These are phyloP conservation scores for Machimus rusticus DNA, from an alignment of 2,888 invertebrate genomes.

Conservation along the genomic window DNA sequence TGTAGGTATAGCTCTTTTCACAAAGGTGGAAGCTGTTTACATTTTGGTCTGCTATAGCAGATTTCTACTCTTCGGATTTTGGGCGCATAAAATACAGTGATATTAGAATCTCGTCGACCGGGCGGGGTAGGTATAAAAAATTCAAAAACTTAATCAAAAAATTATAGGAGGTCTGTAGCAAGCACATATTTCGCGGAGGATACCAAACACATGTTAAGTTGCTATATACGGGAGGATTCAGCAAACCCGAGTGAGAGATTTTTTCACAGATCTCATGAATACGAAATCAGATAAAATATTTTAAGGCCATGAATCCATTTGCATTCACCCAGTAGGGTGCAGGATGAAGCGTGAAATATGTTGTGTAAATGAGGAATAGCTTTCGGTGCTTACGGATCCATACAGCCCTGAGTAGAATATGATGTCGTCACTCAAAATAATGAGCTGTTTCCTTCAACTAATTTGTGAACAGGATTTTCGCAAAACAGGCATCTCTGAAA, in stretches of 20 bases:
- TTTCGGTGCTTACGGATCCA: background rate
- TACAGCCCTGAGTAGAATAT: conserved; percentile 18
- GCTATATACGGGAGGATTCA: background rate
- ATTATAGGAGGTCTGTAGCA: conserved; percentile 39
- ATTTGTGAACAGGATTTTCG: conserved; percentile 18
- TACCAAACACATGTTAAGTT: conserved; percentile 41
- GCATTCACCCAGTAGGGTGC: conserved; percentile 39
- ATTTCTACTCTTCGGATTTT: conserved; percentile 43
- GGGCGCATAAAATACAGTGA: conserved; percentile 30
- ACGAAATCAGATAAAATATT: conserved; percentile 47
- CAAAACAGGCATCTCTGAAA: background rate
- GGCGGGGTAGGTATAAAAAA: conserved; percentile 22
- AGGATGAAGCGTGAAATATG: conserved; percentile 45
- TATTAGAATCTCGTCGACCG: background rate
- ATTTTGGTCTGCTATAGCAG: conserved; percentile 41
- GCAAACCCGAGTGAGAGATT: background rate
- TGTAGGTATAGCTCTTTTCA: background rate
- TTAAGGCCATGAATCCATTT: conserved; percentile 47
- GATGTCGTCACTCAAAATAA: conserved; percentile 26
- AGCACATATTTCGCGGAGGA: background rate
- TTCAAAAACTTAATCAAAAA: conserved; percentile 46
- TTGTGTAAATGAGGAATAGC: conserved; percentile 44
- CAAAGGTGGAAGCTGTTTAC: conserved; percentile 42
- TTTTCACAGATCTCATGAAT: conserved; percentile 47
- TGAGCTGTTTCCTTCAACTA: conserved; percentile 23